A percentile compares a stretch with the other conserved stretches of the same genome.
phyloP scores from a whole-genome alignment of 2,888 invertebrate genomes.

The Epinotia demarniana region DNA sequence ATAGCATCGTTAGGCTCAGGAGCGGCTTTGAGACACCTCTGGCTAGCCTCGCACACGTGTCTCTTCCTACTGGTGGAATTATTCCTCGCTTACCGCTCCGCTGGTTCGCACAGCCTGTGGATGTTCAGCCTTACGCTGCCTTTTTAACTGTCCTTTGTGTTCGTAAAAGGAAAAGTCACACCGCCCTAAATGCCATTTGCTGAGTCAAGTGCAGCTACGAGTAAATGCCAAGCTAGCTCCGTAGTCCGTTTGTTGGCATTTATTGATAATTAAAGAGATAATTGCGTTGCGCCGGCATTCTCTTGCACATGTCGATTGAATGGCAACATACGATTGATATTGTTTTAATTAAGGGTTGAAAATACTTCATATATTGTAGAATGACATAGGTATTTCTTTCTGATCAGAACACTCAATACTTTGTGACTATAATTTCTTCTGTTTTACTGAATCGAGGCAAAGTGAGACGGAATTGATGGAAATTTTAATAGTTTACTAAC shows the following conservation, averaged over 20 bases:
- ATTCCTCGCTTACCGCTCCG: too few relatives aligned
- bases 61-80: too few relatives aligned
- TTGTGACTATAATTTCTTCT: background rate
- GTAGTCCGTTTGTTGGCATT: slow-evolving; percentile 24
- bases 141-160: slow-evolving; percentile 22
- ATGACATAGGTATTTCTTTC: background rate
- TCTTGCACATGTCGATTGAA: slow-evolving; percentile 14
- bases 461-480: too few relatives aligned
- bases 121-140: too few relatives aligned
- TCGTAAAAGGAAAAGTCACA: slow-evolving; percentile 29
- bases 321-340: slow-evolving; percentile 3
- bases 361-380: background rate
- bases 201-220: slow-evolving; percentile 22
- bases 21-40: too few relatives aligned
- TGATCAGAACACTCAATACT: background rate
- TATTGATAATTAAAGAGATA: slow-evolving; percentile 28
- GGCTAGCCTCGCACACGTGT: too few relatives aligned
- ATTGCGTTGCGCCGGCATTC: slow-evolving; percentile 32
- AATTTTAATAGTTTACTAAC: too few relatives aligned
- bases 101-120: too few relatives aligned
- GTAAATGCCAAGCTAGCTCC: slow-evolving; percentile 32
- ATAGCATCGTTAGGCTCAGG: too few relatives aligned
- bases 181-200: slow-evolving; percentile 22
- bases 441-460: too few relatives aligned
- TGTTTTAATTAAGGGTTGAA: background rate